Conservation (phyloP, 2,797 vertebrate genomes). For the Coregonus sp. region DNA sequence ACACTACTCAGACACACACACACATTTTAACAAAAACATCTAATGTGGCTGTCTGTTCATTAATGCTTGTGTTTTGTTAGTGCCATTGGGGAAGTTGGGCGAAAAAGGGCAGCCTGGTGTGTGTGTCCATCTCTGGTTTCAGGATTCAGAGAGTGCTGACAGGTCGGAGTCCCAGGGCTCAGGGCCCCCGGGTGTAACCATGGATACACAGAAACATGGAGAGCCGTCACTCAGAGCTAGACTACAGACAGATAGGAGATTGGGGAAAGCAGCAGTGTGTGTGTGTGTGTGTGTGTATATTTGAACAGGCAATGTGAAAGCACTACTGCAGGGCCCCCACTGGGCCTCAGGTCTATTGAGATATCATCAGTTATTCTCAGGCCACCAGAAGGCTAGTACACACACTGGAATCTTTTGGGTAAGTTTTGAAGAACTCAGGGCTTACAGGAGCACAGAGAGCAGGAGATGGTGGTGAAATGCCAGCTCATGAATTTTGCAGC, state of each 20-base stretch:
- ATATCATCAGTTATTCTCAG: slow-evolving; percentile 47
- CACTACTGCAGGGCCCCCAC: slow-evolving; percentile 20
- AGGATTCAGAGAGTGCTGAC: slow-evolving; percentile 67
- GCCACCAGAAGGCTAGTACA: slow-evolving; percentile 1
- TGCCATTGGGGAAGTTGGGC: not conserved
- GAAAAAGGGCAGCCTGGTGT: not conserved
- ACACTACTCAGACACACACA: not conserved
- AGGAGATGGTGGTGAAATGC: slow-evolving; percentile 50
- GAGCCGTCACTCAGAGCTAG: slow-evolving; percentile 70
- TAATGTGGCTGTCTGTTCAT: not conserved
- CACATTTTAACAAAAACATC: not conserved
- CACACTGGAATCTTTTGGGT: slow-evolving; percentile 3
- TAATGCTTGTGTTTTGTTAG: slow-evolving; percentile 1
- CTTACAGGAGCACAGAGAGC: slow-evolving; percentile 24
- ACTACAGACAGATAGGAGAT: slow-evolving; percentile 60
- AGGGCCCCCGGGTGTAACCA: slow-evolving; percentile 70
- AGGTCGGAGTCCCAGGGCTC: slow-evolving; percentile 60
- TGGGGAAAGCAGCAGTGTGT: slow-evolving; percentile 39
- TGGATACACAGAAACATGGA: slow-evolving; percentile 69
- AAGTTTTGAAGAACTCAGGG: slow-evolving; percentile 18
- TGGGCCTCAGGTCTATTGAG: slow-evolving; percentile 41
- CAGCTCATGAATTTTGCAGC: slow-evolving; percentile 58
- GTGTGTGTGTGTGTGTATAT: slow-evolving; percentile 8
- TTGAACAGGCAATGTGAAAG: slow-evolving; percentile 38
- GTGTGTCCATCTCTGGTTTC: slow-evolving; percentile 62